Evolutionary conservation across 2,113 vertebrate species (phyloP), one percentile per base, ranked within the genome.

Genomic region (Myotis yumanensis): DNA sequence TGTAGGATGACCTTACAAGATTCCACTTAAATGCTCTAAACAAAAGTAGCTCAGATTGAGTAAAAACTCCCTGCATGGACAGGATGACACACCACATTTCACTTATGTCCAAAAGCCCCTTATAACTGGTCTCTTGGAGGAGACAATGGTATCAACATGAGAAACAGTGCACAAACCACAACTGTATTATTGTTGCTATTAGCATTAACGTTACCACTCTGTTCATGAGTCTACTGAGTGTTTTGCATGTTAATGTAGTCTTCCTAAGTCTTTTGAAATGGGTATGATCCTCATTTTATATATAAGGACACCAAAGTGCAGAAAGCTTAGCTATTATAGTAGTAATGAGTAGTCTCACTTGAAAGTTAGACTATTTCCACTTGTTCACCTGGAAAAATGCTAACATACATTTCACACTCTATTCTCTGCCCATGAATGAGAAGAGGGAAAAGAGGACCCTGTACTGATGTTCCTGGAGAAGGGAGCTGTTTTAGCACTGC

Each of bases 331-430:
- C 46, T 72, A 0, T n/a, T 2, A 30, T 0, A 3, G 7, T 8
- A 23, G 48, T 12, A 14, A 68, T 5, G 22, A 64, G 37, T 37
- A 37, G 51, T 3, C 18, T 23, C 52, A 16, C 1, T 18, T 17
- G 69, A 22, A 51, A 57, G 25, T 15, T 37, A 23, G 0, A 16
- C 18, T 51, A 35, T n/a, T 82, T 35, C 81, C 30, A 14, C 11
- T 22, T 23, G 3, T 8, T 30, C 23, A 25, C 35, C 35, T 2
- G n/a, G 76, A 28, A 68, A 62, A 80, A 40, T 0, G 4, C 15
- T 25, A 5, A 5, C 7, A 2, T 1, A 54, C 0, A 0, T 6
- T 25, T 20, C 40, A 15, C 1, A 3, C 3, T 35, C n/a, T 30
- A 0, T 17, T 22, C 66, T 91, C 37, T 72, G n/a, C 18, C 4